Evolutionary conservation across 92 coral and sea anemone genomes (phyloP).

Genomic region (Porites lobata): DNA sequence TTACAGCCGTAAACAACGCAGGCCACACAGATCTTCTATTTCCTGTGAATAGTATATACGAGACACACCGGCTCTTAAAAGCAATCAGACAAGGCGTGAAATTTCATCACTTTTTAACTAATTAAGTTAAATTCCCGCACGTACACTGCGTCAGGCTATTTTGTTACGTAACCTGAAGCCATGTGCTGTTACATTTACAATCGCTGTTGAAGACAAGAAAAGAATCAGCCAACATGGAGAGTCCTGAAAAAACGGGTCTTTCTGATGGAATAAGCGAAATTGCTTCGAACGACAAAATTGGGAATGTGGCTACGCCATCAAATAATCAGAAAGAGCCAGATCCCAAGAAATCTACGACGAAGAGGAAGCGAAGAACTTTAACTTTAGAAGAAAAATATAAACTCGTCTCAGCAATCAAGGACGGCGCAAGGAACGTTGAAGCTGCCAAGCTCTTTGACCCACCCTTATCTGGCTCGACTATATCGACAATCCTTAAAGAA

Average conservation of each 20-base stretch:
- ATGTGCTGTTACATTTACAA: too few species aligned
- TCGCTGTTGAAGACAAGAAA: constrained; percentile 24
- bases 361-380: constrained; percentile 32
- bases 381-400: constrained; percentile 59
- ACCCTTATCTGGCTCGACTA: constrained; percentile 44
- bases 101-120: constrained; percentile 49
- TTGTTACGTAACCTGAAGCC: too few species aligned
- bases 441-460: constrained; percentile 54
- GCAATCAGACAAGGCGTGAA: constrained; percentile 43
- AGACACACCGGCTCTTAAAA: constrained; percentile 19
- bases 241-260: constrained; percentile 57
- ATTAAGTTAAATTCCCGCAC: constrained; percentile 46
- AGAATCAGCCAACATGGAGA: constrained; percentile 66
- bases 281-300: constrained; percentile 57
- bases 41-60: constrained; percentile 37
- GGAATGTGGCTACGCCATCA: constrained; percentile 55
- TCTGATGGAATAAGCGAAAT: constrained; percentile 52
- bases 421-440: constrained; percentile 32
- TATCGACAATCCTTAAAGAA: constrained; percentile 45
- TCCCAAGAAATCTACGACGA: constrained; percentile 61
- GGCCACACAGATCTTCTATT: constrained; percentile 46
- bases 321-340: constrained; percentile 60
- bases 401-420: constrained; percentile 45
- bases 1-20: constrained; percentile 29
- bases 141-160: too few species aligned